phyloP scores from a whole-genome alignment of 2,797 vertebrate species.

The Echiichthys vipera region DNA sequence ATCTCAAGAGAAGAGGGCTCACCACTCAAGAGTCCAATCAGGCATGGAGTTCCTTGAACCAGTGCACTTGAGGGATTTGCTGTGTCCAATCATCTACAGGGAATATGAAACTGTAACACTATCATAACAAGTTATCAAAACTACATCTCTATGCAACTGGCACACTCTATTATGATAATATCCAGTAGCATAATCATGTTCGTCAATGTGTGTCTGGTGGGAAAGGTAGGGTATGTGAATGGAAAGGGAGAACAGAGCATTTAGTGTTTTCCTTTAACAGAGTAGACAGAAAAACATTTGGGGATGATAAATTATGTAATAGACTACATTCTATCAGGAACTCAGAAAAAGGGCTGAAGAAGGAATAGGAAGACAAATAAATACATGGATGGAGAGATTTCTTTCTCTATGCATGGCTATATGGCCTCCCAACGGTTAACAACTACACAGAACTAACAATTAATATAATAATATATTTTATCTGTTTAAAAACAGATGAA shows the following conservation, averaged over 20 bases:
- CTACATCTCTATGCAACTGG: neutral
- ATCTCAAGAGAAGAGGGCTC: slow-evolving; percentile 47
- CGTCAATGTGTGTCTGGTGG: neutral
- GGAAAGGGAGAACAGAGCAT: neutral
- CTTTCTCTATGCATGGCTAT: too few relatives aligned
- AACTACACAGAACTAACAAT: too few relatives aligned
- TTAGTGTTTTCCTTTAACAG: neutral
- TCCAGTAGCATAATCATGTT: neutral
- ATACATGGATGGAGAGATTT: neutral
- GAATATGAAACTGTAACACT: slow-evolving; percentile 30
- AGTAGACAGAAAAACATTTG: neutral
- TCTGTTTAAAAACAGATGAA: too few relatives aligned
- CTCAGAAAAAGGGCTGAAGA: neutral
- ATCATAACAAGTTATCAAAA: slow-evolving; percentile 34
- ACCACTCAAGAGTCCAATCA: slow-evolving; percentile 75
- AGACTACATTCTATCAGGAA: neutral
- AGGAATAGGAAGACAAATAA: neutral
- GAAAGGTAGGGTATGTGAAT: too few relatives aligned
- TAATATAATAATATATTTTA: too few relatives aligned
- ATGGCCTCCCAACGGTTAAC: too few relatives aligned
- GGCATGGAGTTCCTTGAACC: slow-evolving; percentile 33
- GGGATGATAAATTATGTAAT: neutral
- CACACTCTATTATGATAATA: neutral
- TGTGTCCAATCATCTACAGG: slow-evolving; percentile 36
- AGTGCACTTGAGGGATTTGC: slow-evolving; percentile 51